Base-by-base conservation (phyloP, 2,113 vertebrate genomes). In the Gnathonemus longibarbis region DNA sequence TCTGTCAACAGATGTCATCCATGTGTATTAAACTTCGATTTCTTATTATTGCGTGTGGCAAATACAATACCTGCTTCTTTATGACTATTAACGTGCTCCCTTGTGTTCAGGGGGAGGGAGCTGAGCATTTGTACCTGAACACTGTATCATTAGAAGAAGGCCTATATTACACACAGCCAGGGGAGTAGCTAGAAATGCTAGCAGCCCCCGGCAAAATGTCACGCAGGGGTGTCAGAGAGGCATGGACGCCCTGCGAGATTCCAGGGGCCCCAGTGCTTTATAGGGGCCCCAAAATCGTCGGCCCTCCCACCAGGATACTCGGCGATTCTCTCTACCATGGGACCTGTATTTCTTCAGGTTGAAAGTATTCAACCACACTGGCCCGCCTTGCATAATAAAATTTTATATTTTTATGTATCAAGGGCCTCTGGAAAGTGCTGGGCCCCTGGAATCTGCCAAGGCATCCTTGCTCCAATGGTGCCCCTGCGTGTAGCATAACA, bases 1-100 rank as follows among this genome's bases (percentile, higher is more conserved):
- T 84, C 42, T n/a, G 45, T 87, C 85, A 52, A 56, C 85, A 39
- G 50, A 56, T 87, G 85, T 87, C 85, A 87, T 27, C 49, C 17
- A 7, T 53, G 11, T 87, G 48, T 87, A 56, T 87, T 24, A 87
- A 87, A 87, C 85, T 53, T 87, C 48, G 85, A 87, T 87, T 87
- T 87, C 85, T 87, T 87, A 87, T 87, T 56, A 17, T 56, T 87
- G 27, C 8, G 50, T 27, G 6, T 56, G 85, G 50, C 27, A 87
- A 87, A 87, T 80, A 86, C 48, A 46, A 48, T 86, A 87, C 50
- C 46, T 84, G 35, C 24, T 87, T 87, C 50, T 48, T 48, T 39
- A 53, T 87, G 50, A 87, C 50, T 35, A 56, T 87, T 87, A 87
- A 35, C 7, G 31, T 39, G n/a, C 15, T 53, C 48, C 31, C 50